These are phyloP conservation scores for Cygnus atratus DNA, from an alignment of 2,113 vertebrate genomes.

Conservation along the genomic window DNA sequence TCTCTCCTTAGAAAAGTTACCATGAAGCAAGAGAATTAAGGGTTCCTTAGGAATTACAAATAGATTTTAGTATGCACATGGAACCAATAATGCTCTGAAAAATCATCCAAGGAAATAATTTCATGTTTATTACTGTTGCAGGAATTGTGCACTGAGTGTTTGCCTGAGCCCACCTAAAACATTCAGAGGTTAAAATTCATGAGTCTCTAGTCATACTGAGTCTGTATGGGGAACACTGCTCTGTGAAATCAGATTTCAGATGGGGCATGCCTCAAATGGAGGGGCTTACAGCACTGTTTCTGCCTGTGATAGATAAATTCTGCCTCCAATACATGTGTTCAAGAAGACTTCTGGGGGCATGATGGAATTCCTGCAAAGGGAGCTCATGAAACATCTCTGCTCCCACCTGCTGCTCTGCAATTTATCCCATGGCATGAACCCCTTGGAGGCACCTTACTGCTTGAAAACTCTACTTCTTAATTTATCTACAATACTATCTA, in stretches of 20 bases:
- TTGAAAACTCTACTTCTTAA: not conserved
- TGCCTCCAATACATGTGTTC: not conserved
- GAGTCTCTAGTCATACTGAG: fast-evolving
- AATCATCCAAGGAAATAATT: not conserved
- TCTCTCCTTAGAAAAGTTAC: not conserved
- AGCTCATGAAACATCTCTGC: not conserved
- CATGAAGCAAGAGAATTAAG: not conserved
- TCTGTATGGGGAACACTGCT: not conserved
- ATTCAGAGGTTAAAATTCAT: not conserved
- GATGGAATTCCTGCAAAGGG: not conserved
- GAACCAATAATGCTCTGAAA: not conserved
- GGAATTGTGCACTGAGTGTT: not conserved
- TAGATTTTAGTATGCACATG: not conserved
- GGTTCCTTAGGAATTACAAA: not conserved
- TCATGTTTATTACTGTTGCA: not conserved
- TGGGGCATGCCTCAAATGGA: not conserved
- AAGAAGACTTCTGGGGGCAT: not conserved
- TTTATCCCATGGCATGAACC: not conserved
- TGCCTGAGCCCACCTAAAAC: not conserved
- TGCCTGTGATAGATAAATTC: not conserved
- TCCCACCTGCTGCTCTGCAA: not conserved
- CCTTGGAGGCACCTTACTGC: not conserved
- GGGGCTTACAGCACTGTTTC: fast-evolving
- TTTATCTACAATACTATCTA: constrained; percentile 21
- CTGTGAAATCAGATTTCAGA: not conserved